These are phyloP conservation scores for Apamea monoglypha DNA, from an alignment of 2,888 invertebrate species.

Conservation along the genomic window DNA sequence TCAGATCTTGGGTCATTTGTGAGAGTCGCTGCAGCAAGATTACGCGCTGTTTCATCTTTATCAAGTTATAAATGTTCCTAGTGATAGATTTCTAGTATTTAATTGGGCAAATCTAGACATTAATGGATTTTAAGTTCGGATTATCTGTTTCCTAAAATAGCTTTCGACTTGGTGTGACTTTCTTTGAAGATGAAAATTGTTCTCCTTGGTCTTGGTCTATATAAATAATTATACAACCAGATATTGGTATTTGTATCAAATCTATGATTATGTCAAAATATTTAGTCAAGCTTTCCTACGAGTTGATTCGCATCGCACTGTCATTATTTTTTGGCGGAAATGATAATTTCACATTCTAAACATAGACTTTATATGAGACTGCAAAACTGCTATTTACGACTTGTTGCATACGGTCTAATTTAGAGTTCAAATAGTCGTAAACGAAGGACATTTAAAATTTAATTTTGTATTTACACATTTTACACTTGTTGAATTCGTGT, in stretches of 20 bases:
- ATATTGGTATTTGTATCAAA: slow-evolving; percentile 1
- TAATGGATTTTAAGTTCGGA: slow-evolving; percentile 24
- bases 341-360: slow-evolving; percentile 42
- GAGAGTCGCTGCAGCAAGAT: slow-evolving; percentile 45
- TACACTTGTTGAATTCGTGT: slow-evolving; percentile 63
- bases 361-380: slow-evolving; percentile 19
- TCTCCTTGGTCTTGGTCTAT: not conserved
- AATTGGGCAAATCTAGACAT: slow-evolving; percentile 20
- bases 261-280: slow-evolving; percentile 35
- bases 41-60: slow-evolving; percentile 43
- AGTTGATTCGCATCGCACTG: slow-evolving; percentile 17
- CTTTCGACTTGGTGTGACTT: slow-evolving; percentile 22
- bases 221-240: not conserved
- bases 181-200: slow-evolving; percentile 14
- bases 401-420: slow-evolving; percentile 51
- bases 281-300: slow-evolving; percentile 18
- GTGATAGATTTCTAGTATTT: slow-evolving; percentile 41
- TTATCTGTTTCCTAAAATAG: slow-evolving; percentile 12
- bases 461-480: slow-evolving; percentile 53
- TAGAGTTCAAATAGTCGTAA: slow-evolving; percentile 44
- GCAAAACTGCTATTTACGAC: slow-evolving; percentile 34
- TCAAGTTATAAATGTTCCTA: slow-evolving; percentile 45
- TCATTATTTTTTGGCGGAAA: slow-evolving; percentile 39
- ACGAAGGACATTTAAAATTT: slow-evolving; percentile 65
- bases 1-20: slow-evolving; percentile 56